A percentile compares a stretch with the other conserved stretches of the same genome.
Conservation (phyloP, 1,140 invertebrate genomes). For the Eubasilissa regina region DNA sequence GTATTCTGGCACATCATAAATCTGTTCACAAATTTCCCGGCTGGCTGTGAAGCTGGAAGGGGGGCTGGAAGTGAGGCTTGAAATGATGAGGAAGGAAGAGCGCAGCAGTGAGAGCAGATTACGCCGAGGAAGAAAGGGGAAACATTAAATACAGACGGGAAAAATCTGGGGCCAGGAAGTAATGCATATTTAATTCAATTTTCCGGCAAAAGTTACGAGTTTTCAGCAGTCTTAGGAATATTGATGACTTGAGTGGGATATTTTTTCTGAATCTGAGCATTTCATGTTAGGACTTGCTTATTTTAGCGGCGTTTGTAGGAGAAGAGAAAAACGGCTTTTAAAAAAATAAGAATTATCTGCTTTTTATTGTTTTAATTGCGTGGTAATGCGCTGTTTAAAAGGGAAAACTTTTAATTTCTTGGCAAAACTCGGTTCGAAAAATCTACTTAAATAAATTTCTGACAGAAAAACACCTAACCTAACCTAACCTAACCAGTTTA, state of each 20-base stretch:
- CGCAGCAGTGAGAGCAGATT: neutral
- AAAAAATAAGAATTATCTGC: too few species aligned
- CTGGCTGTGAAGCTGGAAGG: neutral
- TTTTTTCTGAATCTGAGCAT: neutral
- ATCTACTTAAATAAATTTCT: too few species aligned
- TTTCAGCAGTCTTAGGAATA: neutral
- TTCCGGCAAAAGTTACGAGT: conserved; percentile 12
- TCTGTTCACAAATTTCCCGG: conserved; percentile 8
- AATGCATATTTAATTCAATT: conserved; percentile 41
- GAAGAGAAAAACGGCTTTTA: too few species aligned
- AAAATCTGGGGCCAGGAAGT: conserved; percentile 32
- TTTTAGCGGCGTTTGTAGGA: too few species aligned
- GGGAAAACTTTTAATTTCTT: too few species aligned
- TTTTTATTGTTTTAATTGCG: too few species aligned
- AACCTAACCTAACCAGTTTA: too few species aligned
- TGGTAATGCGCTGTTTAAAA: too few species aligned
- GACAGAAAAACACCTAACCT: too few species aligned
- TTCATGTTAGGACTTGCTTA: too few species aligned
- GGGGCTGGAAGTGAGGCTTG: conserved; percentile 15
- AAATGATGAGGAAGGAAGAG: conserved; percentile 17
- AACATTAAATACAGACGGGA: conserved; percentile 25
- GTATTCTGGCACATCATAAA: conserved; percentile 25
- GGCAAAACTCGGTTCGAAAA: too few species aligned
- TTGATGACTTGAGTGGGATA: conserved; percentile 2
- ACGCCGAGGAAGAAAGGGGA: neutral